Conservation (phyloP, 2,113 vertebrate genomes). For the Pycnonotus jocosus region DNA sequence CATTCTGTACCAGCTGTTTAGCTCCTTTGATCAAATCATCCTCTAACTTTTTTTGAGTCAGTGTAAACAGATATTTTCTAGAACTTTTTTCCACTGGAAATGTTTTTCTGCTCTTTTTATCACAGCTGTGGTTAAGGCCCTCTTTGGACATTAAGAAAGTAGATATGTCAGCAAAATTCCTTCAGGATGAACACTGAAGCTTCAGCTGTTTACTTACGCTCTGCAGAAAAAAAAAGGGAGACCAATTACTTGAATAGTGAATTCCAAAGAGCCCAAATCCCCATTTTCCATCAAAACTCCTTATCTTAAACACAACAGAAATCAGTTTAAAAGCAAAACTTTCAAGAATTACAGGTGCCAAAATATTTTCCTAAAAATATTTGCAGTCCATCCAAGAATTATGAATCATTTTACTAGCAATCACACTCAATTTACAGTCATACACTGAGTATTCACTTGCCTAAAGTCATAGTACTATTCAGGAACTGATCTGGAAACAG, state of each 20-base stretch:
- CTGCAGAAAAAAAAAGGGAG: background rate
- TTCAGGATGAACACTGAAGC: background rate
- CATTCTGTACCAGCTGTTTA: background rate
- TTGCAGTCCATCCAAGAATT: background rate
- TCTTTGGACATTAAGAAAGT: background rate
- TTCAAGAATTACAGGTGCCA: rapidly evolving
- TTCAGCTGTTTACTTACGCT: background rate
- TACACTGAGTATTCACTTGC: background rate
- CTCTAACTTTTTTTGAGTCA: background rate
- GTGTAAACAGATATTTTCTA: background rate
- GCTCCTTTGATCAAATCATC: background rate
- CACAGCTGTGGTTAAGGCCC: background rate
- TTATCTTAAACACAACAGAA: background rate
- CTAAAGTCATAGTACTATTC: background rate
- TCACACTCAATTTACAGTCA: background rate
- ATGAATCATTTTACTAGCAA: background rate
- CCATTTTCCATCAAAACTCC: background rate
- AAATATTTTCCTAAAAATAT: background rate
- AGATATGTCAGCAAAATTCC: background rate
- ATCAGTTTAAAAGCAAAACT: background rate
- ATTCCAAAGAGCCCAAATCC: background rate
- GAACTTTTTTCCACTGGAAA: background rate
- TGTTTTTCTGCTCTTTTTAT: background rate
- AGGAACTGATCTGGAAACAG: background rate
- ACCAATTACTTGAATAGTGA: background rate